Percentiles rank a stretch among this genome's conserved stretches.
These are phyloP conservation scores for Melinaea marsaeus DNA, from an alignment of 2,888 invertebrate species.

Conservation along the genomic window DNA sequence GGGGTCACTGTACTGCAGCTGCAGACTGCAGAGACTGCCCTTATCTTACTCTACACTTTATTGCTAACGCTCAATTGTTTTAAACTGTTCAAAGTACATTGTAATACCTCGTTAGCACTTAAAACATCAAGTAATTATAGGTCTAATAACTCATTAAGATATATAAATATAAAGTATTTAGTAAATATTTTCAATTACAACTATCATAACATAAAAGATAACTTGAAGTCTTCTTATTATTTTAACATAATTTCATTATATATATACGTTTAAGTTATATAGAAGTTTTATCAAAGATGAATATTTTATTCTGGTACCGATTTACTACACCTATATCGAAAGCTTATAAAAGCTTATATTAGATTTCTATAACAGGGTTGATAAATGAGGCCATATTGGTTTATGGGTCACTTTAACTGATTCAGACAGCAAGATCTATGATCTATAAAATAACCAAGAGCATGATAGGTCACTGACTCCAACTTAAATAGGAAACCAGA, in stretches of 20 bases:
- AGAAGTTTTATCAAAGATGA: no score
- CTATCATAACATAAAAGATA: no score
- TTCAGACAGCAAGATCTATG: conserved; percentile 4
- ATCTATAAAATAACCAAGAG: neutral
- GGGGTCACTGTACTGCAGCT: conserved; percentile 77
- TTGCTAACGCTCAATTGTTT: neutral
- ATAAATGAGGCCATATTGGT: neutral
- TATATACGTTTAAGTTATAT: no score
- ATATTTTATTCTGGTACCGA: no score
- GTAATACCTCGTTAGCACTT: no score
- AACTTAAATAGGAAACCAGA: neutral
- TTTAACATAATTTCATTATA: no score
- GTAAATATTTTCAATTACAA: no score
- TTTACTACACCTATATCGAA: neutral
- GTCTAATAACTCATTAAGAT: no score
- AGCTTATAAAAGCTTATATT: neutral
- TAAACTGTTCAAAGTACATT: neutral
- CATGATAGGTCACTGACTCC: conserved; percentile 1
- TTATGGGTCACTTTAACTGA: conserved; percentile 6
- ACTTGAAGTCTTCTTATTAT: no score
- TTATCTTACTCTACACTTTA: conserved; percentile 3
- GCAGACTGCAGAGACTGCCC: conserved; percentile 39
- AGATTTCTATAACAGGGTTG: conserved; percentile 1
- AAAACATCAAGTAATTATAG: no score
- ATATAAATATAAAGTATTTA: no score